A percentile compares a stretch with the other conserved stretches of the same genome.
phyloP scores from a whole-genome alignment of 2,888 invertebrate species.

The Cyclophora punctaria region DNA sequence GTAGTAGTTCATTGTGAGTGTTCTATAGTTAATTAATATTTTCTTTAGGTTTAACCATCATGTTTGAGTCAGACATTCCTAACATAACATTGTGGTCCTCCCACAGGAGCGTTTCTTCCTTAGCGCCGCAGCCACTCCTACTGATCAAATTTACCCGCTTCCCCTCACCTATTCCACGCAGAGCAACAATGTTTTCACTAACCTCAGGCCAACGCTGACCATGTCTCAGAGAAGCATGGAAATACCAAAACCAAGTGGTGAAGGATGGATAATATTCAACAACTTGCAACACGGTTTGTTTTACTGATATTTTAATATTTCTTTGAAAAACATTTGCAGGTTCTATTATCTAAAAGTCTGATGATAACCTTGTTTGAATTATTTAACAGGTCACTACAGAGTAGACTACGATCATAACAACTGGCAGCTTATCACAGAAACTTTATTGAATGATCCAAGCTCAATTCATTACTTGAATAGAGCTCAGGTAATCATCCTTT shows the following conservation, averaged over 20 bases:
- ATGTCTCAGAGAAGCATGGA: conserved; percentile 51
- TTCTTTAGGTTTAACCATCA: background rate
- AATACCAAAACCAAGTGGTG: conserved; percentile 32
- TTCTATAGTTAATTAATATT: background rate
- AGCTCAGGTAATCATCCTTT: conserved; percentile 75
- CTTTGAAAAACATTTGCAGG: background rate
- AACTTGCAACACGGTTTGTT: conserved; percentile 76
- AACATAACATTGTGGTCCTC: background rate
- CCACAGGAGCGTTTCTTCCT: conserved; percentile 74
- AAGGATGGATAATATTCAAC: conserved; percentile 79
- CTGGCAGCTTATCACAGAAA: conserved; percentile 70
- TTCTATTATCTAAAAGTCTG: no score
- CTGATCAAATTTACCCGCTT: conserved; percentile 54
- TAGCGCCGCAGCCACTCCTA: conserved; percentile 40
- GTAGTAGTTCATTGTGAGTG: background rate
- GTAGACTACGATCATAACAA: conserved; percentile 77
- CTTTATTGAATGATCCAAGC: conserved; percentile 41
- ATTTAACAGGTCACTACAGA: conserved; percentile 75
- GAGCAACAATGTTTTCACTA: conserved; percentile 43
- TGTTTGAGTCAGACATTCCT: background rate
- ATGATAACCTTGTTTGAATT: no score
- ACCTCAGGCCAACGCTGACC: conserved; percentile 55
- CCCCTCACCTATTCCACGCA: conserved; percentile 58
- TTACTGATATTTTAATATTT: background rate
- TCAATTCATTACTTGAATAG: conserved; percentile 80